Evolutionary conservation across 2,888 invertebrate genomes (phyloP).

Genomic region (Pseudeuparius sepicola): DNA sequence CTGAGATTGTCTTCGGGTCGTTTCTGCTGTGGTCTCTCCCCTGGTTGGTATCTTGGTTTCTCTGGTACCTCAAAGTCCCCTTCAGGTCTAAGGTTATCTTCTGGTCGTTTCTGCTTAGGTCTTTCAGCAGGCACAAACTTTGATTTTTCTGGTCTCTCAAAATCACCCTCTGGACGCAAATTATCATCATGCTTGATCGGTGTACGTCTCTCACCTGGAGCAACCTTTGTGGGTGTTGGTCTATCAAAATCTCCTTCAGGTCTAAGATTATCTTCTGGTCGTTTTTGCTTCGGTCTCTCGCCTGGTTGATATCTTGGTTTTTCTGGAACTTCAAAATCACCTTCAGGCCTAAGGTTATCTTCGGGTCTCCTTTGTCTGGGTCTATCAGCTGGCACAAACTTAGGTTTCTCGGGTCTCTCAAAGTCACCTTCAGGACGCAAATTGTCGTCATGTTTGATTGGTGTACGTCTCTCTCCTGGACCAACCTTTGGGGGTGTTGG

Average conservation of each 20-base stretch:
- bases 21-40: conserved; percentile 33
- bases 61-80: conserved; percentile 42
- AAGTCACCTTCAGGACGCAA: conserved; percentile 42
- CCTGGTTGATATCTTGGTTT: conserved; percentile 32
- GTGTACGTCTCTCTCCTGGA: conserved; percentile 35
- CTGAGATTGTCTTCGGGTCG: conserved; percentile 39
- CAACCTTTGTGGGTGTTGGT: conserved; percentile 27
- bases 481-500: conserved; percentile 29
- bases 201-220: conserved; percentile 37
- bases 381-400: conserved; percentile 37
- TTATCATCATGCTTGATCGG: conserved; percentile 44
- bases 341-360: conserved; percentile 41
- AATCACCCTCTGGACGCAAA: conserved; percentile 46
- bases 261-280: conserved; percentile 41
- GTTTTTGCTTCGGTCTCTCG: conserved; percentile 39
- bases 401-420: conserved; percentile 34
- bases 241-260: conserved; percentile 40
- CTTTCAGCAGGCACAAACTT: conserved; percentile 43
- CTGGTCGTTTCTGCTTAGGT: conserved; percentile 38
- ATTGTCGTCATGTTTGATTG: conserved; percentile 37
- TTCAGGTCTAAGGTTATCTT: conserved; percentile 43
- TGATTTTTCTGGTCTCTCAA: conserved; percentile 38
- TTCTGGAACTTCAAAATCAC: conserved; percentile 38
- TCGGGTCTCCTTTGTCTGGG: conserved; percentile 36
- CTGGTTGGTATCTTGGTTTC: conserved; percentile 28